Evolutionary conservation across 2,797 vertebrate species (phyloP).

Genomic region (Tolypeutes matacus): DNA sequence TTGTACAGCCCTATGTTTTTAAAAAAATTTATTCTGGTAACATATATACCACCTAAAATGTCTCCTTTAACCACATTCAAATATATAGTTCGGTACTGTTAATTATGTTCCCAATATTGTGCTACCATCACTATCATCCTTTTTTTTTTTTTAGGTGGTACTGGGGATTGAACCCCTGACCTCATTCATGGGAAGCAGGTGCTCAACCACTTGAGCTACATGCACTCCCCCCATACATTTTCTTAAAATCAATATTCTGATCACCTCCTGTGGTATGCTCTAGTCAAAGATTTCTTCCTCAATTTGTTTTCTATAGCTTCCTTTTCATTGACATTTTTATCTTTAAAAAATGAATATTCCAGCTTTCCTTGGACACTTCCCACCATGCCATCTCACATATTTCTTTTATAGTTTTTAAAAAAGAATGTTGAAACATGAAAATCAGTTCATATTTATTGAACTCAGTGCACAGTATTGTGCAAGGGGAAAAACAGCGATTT

Average conservation of each 20-base stretch:
- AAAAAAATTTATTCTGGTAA: too few relatives aligned
- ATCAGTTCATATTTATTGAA: conserved; percentile 1
- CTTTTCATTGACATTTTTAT: conserved; percentile 24
- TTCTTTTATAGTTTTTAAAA: conserved; percentile 40
- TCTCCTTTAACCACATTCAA: too few relatives aligned
- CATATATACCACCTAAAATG: too few relatives aligned
- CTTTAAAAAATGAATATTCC: conserved; percentile 18
- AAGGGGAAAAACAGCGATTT: background rate
- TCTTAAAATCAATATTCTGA: background rate
- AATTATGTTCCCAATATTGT: too few relatives aligned
- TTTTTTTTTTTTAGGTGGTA: too few relatives aligned
- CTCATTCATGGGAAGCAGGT: too few relatives aligned
- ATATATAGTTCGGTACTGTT: too few relatives aligned
- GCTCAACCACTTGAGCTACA: too few relatives aligned
- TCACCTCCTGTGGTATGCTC: background rate
- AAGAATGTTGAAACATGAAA: conserved; percentile 38
- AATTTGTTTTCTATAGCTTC: background rate
- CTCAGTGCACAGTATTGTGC: background rate
- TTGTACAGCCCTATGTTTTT: too few relatives aligned
- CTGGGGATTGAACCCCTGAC: too few relatives aligned
- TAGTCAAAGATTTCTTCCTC: conserved; percentile 30
- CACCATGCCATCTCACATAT: background rate
- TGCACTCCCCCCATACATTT: background rate
- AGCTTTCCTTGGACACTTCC: background rate
- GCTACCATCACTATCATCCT: too few relatives aligned